Evolutionary conservation across 2,797 vertebrate species (phyloP).

Genomic region (Xenops minutus): DNA sequence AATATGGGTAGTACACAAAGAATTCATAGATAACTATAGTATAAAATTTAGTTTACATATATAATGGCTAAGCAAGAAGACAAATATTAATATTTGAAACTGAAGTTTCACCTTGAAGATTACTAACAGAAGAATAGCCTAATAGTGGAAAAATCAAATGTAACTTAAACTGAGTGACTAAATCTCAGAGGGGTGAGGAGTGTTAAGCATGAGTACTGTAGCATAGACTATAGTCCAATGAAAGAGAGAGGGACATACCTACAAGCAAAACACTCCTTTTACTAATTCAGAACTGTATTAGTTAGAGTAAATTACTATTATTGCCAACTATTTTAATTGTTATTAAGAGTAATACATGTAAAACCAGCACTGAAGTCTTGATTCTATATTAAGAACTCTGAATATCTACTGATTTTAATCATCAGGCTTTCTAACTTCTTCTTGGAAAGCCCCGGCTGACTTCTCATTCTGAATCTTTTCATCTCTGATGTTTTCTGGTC

Average conservation of each 20-base stretch:
- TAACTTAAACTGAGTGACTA: neutral
- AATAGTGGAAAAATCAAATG: neutral
- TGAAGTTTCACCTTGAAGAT: neutral
- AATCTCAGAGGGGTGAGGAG: neutral
- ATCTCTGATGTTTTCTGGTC: neutral
- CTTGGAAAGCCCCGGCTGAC: conserved; percentile 9
- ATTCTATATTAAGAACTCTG: neutral
- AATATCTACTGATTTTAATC: neutral
- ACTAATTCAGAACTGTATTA: neutral
- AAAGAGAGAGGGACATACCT: neutral
- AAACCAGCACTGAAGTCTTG: neutral
- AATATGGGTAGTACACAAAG: neutral
- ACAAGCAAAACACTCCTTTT: neutral
- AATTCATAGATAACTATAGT: neutral
- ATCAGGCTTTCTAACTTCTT: neutral
- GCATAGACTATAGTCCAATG: neutral
- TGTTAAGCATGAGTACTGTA: neutral
- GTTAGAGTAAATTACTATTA: neutral
- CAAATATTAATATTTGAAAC: neutral
- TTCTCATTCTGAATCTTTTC: conserved; percentile 2
- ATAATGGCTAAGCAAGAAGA: neutral
- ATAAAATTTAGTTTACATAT: neutral
- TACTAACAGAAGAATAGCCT: neutral
- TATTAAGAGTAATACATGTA: neutral
- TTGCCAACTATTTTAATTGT: neutral